Percentiles rank a stretch among this genome's conserved stretches.
Evolutionary conservation across 2,888 invertebrate genomes (phyloP).

Genomic region (Lasioglossum oenotherae): DNA sequence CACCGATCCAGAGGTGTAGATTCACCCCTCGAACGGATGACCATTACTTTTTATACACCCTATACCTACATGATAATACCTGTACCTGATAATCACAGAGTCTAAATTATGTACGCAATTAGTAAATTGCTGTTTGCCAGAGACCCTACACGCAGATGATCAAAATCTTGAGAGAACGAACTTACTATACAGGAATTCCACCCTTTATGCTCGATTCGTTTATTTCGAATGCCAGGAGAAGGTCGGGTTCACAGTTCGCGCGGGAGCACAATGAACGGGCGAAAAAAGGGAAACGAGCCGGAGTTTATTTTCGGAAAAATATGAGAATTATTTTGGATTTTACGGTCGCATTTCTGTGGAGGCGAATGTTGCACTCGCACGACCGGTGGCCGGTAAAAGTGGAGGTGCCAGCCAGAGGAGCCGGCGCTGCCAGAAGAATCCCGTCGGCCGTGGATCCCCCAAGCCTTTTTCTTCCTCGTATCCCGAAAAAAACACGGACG

Average conservation of each 20-base stretch:
- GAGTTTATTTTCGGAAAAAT: conserved; percentile 14
- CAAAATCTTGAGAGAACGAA: not conserved
- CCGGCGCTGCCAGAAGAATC: conserved; percentile 25
- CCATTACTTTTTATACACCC: too few species aligned
- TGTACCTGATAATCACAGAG: too few species aligned
- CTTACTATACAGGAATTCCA: not conserved
- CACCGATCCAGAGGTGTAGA: too few species aligned
- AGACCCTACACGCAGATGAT: not conserved
- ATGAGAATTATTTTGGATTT: conserved; percentile 37
- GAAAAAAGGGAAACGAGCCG: not conserved
- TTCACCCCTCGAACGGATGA: too few species aligned
- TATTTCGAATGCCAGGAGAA: not conserved
- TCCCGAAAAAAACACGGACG: conserved; percentile 53
- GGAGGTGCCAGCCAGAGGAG: conserved; percentile 6
- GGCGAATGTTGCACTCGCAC: not conserved
- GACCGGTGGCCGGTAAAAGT: conserved; percentile 23
- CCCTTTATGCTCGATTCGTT: not conserved
- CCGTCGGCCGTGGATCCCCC: conserved; percentile 22
- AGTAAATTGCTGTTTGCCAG: too few species aligned
- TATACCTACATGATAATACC: too few species aligned
- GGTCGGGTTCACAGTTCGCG: conserved; percentile 8
- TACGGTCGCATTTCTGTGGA: conserved; percentile 13
- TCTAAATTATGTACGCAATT: too few species aligned
- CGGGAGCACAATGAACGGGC: conserved; percentile 8
- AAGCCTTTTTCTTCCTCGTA: conserved; percentile 25